Percentiles rank a stretch among this genome's conserved stretches.
phyloP scores from a whole-genome alignment of 2,888 invertebrate genomes.

The Polydrusus pterygomalis region DNA sequence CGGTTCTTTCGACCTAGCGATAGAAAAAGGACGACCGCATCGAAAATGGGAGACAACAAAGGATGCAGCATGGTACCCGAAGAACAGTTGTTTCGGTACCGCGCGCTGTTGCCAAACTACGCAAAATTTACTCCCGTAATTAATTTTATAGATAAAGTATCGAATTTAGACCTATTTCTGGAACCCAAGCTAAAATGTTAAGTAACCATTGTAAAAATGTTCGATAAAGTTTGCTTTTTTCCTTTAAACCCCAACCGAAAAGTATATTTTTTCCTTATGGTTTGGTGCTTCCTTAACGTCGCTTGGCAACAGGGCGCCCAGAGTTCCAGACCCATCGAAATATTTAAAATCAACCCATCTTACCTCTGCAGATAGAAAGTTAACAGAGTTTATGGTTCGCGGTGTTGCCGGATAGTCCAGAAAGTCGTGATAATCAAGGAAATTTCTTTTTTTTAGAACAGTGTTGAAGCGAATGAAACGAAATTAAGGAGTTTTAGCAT shows the following conservation, averaged over 20 bases:
- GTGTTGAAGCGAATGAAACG: no score
- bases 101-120: slow-evolving; percentile 18
- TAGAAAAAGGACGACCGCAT: slow-evolving; percentile 41
- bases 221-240: no score
- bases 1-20: slow-evolving; percentile 36
- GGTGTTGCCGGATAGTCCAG: slow-evolving; percentile 24
- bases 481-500: no score
- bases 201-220: no score
- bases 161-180: not conserved
- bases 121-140: not conserved
- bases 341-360: slow-evolving; percentile 49
- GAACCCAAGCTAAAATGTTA: no score
- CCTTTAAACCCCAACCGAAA: no score
- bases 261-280: not conserved
- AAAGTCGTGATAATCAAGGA: not conserved
- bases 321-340: slow-evolving; percentile 44
- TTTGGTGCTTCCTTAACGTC: not conserved
- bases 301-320: slow-evolving; percentile 37
- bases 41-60: slow-evolving; percentile 38
- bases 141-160: not conserved
- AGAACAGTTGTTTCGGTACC: slow-evolving; percentile 50
- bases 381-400: slow-evolving; percentile 45
- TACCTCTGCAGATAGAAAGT: slow-evolving; percentile 51
- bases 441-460: not conserved
- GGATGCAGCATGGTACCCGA: slow-evolving; percentile 35